These are phyloP conservation scores for Cheilosia soror DNA, from an alignment of 2,888 invertebrate species.

Conservation along the genomic window DNA sequence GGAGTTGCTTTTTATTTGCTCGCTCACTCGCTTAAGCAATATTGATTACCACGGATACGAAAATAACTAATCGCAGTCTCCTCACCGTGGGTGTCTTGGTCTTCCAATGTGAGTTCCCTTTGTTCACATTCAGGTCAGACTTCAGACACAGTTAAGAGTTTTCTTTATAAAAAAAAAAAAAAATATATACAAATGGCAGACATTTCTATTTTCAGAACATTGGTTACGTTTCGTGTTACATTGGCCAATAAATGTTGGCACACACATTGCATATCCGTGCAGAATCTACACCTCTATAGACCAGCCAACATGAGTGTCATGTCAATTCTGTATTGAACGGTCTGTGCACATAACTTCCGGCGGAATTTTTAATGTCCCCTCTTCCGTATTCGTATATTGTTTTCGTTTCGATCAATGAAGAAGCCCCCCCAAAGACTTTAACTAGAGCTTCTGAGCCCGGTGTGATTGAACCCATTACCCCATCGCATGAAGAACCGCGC, in stretches of 20 bases:
- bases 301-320: neutral
- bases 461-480: slow-evolving; percentile 60
- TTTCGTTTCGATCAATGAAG: slow-evolving; percentile 57
- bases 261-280: neutral
- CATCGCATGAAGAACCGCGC: slow-evolving; percentile 22
- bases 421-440: slow-evolving; percentile 18
- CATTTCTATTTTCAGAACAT: slow-evolving; percentile 11
- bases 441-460: slow-evolving; percentile 16
- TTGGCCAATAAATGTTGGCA: slow-evolving; percentile 24
- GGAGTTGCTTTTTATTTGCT: neutral
- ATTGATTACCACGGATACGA: slow-evolving; percentile 29
- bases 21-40: slow-evolving; percentile 1
- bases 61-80: neutral
- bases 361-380: slow-evolving; percentile 53
- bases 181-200: neutral
- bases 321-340: slow-evolving; percentile 57
- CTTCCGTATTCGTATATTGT: slow-evolving; percentile 33
- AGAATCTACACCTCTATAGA: neutral
- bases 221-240: slow-evolving; percentile 23
- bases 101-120: slow-evolving; percentile 16
- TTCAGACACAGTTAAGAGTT: neutral
- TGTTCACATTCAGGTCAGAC: slow-evolving; percentile 45
- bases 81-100: slow-evolving; percentile 39
- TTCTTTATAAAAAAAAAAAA: neutral
- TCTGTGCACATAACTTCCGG: slow-evolving; percentile 74